A percentile compares a stretch with the other conserved stretches of the same genome.
phyloP scores from a whole-genome alignment of 2,888 invertebrate species.

The Eristalis pertinax region DNA sequence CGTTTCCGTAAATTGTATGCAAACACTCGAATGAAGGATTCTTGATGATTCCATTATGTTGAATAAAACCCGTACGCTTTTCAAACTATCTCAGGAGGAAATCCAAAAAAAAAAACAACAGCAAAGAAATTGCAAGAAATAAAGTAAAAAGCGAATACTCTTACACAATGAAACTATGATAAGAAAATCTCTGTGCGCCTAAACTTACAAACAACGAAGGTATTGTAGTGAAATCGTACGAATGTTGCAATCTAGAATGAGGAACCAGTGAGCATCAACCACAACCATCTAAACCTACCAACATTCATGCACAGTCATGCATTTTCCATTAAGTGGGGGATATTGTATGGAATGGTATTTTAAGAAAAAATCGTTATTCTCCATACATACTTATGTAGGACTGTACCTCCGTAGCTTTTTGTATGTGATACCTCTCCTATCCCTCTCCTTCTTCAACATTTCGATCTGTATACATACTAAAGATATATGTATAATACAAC shows the following conservation, averaged over 20 bases:
- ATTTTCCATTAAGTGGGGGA: conserved; percentile 51
- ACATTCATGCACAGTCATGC: conserved; percentile 52
- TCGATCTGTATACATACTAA: not conserved
- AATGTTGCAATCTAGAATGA: conserved; percentile 11
- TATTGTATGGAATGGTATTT: conserved; percentile 26
- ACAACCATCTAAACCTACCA: conserved; percentile 12
- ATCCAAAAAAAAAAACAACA: conserved; percentile 16
- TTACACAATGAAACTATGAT: conserved; percentile 26
- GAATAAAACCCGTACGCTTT: conserved; percentile 24
- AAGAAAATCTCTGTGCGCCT: conserved; percentile 32
- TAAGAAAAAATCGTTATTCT: conserved; percentile 34
- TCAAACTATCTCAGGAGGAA: conserved; percentile 26
- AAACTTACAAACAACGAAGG: conserved; percentile 44
- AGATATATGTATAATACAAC: conserved; percentile 25
- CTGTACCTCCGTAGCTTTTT: not conserved
- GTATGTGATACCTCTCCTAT: not conserved
- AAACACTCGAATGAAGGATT: conserved; percentile 19
- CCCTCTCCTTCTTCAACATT: not conserved
- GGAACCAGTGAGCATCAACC: conserved; percentile 12
- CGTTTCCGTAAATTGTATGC: conserved; percentile 16
- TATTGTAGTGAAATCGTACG: conserved; percentile 34
- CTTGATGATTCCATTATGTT: conserved; percentile 38
- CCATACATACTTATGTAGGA: not conserved
- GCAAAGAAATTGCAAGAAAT: conserved; percentile 25
- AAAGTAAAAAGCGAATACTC: not conserved